These are phyloP conservation scores for Paradoxurus hermaphroditus DNA, from an alignment of 2,113 vertebrate genomes.

Conservation along the genomic window DNA sequence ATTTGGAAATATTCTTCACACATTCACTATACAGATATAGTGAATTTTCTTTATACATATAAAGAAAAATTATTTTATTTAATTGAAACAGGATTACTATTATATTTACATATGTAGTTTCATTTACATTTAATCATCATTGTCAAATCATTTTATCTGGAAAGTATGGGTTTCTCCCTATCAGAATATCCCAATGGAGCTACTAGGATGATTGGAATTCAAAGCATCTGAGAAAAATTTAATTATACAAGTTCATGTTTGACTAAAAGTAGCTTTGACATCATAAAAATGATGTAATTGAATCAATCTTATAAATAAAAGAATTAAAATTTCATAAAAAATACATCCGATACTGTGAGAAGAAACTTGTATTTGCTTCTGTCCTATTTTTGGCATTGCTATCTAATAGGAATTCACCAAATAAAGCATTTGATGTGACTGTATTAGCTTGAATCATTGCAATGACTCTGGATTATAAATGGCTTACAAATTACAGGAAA, in stretches of 20 bases:
- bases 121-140: neutral
- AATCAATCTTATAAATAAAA: neutral
- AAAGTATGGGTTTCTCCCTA: neutral
- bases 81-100: neutral
- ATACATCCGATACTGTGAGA: neutral
- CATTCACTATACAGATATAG: neutral
- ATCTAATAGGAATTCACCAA: neutral
- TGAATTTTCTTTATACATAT: too few species aligned
- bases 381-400: neutral
- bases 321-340: neutral
- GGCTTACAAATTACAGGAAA: neutral
- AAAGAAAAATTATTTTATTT: neutral
- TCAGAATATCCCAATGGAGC: neutral
- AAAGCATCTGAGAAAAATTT: neutral
- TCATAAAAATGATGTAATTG: neutral
- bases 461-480: conserved; percentile 14
- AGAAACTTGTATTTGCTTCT: neutral
- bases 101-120: neutral
- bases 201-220: neutral
- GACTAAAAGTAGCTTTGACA: neutral
- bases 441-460: neutral
- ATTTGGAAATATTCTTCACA: neutral
- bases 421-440: neutral
- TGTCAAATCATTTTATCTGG: neutral
- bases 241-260: neutral